These are phyloP conservation scores for Harpagifer antarcticus DNA, from an alignment of 2,797 vertebrate genomes.

Conservation along the genomic window DNA sequence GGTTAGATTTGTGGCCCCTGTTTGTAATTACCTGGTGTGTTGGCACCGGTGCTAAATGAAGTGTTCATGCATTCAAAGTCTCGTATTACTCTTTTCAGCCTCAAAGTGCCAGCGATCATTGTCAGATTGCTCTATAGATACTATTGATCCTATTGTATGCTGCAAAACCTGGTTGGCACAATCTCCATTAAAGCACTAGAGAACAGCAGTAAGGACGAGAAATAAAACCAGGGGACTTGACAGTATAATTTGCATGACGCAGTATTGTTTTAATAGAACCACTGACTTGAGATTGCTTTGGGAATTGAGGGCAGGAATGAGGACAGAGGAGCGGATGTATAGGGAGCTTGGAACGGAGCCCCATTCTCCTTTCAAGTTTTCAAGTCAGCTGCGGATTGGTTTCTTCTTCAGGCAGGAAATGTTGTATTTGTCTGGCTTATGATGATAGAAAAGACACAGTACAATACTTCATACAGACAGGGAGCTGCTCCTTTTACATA, in stretches of 20 bases:
- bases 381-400: constrained; percentile 58
- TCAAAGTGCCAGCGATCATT: constrained; percentile 52
- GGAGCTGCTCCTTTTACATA: constrained; percentile 28
- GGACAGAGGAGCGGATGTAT: constrained; percentile 65
- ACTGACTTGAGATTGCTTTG: constrained; percentile 79
- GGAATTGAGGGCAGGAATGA: constrained; percentile 74
- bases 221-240: constrained; percentile 74
- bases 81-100: constrained; percentile 51
- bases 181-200: constrained; percentile 60
- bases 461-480: constrained; percentile 39
- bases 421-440: constrained; percentile 62
- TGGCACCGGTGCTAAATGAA: constrained; percentile 35
- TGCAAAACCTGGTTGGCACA: constrained; percentile 44
- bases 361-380: constrained; percentile 40
- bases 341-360: constrained; percentile 57
- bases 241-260: constrained; percentile 81
- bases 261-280: constrained; percentile 80
- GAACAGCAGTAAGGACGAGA: constrained; percentile 53
- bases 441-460: constrained; percentile 47
- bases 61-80: constrained; percentile 52
- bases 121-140: constrained; percentile 74
- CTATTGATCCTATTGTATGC: constrained; percentile 65
- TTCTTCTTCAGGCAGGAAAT: constrained; percentile 56
- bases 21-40: constrained; percentile 52
- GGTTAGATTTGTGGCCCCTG: constrained; percentile 35